phyloP scores from a whole-genome alignment of 2,888 invertebrate genomes.

The Thymelicus lineola region DNA sequence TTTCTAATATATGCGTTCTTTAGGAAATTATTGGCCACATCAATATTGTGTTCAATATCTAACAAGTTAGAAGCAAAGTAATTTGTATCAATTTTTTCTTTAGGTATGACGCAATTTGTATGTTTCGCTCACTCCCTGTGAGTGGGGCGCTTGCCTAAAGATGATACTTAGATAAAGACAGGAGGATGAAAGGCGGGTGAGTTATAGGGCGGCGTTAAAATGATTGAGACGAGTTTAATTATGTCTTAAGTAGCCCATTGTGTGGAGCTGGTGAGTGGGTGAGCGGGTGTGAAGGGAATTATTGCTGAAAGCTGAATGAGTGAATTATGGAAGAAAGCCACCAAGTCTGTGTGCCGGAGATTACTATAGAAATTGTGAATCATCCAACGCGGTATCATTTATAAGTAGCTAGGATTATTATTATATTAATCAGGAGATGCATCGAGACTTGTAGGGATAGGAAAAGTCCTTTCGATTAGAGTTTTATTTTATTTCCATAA shows the following conservation, averaged over 20 bases:
- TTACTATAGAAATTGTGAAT: conserved; percentile 25
- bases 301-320: conserved; percentile 37
- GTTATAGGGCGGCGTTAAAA: conserved; percentile 40
- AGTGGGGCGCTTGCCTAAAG: conserved; percentile 3
- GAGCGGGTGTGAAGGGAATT: conserved; percentile 36
- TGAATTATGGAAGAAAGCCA: conserved; percentile 34
- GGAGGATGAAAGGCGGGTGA: conserved; percentile 35
- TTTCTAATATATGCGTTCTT: too few species aligned
- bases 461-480: not conserved
- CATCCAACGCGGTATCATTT: conserved; percentile 7
- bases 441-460: not conserved
- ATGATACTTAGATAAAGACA: conserved; percentile 39
- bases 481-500: too few species aligned
- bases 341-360: conserved; percentile 24
- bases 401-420: not conserved
- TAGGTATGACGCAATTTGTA: too few species aligned
- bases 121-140: not conserved
- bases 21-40: too few species aligned
- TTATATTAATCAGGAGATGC: not conserved
- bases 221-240: conserved; percentile 43
- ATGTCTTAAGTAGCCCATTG: conserved; percentile 40
- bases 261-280: conserved; percentile 35
- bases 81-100: too few species aligned
- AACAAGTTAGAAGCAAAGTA: too few species aligned
- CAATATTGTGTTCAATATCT: too few species aligned